phyloP scores from a whole-genome alignment of 2,888 invertebrate genomes.

The Drosophila macrothrix region DNA sequence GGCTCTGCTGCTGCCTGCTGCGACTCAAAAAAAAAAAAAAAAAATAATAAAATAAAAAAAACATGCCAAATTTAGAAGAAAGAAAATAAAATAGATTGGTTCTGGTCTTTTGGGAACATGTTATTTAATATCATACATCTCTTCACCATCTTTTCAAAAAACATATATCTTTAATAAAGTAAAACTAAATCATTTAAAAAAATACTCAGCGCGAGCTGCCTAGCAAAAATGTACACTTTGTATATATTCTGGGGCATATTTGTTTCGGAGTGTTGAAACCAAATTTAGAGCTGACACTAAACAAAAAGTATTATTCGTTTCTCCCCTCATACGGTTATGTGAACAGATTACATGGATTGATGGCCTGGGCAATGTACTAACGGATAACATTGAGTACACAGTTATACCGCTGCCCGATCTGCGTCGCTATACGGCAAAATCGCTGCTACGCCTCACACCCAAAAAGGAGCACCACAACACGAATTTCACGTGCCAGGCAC shows the following conservation, averaged over 20 bases:
- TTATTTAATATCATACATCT: not conserved
- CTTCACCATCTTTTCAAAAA: not conserved
- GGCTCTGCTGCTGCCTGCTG: conserved; percentile 5
- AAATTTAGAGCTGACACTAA: conserved; percentile 30
- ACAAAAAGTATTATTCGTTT: not conserved
- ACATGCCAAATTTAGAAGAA: not conserved
- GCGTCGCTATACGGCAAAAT: conserved; percentile 93
- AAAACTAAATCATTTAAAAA: not conserved
- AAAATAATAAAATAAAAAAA: not conserved
- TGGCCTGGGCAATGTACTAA: conserved; percentile 93
- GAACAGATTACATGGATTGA: conserved; percentile 96
- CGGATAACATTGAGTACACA: conserved; percentile 91
- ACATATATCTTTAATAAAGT: not conserved
- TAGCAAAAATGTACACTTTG: not conserved
- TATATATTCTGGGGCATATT: not conserved
- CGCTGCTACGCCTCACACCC: conserved; percentile 93
- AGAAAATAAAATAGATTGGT: not conserved
- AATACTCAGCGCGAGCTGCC: not conserved
- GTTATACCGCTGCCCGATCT: conserved; percentile 92
- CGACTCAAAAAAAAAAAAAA: too few species aligned
- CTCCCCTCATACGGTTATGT: not conserved
- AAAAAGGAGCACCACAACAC: conserved; percentile 95
- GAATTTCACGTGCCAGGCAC: conserved; percentile 95
- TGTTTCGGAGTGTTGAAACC: not conserved
- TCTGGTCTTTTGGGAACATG: not conserved